Evolutionary conservation across 1,140 invertebrate genomes (phyloP).

Genomic region (Drosophila azteca): DNA sequence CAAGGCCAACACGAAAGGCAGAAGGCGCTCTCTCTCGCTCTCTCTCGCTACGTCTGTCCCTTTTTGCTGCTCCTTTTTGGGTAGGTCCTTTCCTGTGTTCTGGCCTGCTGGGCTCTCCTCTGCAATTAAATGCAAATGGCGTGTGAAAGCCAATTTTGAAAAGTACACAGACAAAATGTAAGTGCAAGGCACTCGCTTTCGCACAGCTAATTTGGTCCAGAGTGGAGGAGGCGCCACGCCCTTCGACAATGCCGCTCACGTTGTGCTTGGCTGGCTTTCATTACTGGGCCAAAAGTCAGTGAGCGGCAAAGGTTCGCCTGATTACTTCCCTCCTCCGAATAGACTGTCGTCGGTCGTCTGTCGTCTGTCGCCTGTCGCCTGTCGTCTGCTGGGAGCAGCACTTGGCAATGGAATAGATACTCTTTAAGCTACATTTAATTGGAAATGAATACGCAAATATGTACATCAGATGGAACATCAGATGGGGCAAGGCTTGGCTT

Average conservation of each 20-base stretch:
- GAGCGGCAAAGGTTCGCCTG: constrained; percentile 24
- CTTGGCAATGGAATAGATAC: neutral
- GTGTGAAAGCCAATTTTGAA: constrained; percentile 80
- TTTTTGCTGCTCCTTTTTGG: neutral
- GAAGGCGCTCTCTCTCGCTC: constrained; percentile 4
- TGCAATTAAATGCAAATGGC: constrained; percentile 81
- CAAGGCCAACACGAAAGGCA: constrained; percentile 51
- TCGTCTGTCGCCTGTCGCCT: too few species aligned
- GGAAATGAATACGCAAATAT: neutral
- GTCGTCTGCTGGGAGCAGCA: too few species aligned
- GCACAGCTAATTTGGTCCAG: constrained; percentile 67
- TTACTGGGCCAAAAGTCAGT: constrained; percentile 59
- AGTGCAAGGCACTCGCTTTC: constrained; percentile 75
- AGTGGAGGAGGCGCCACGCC: neutral
- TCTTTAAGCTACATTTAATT: constrained; percentile 30
- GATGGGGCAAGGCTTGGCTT: neutral
- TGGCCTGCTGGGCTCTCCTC: neutral
- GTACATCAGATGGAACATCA: constrained; percentile 7
- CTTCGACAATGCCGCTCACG: constrained; percentile 49
- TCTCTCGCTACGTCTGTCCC: constrained; percentile 1
- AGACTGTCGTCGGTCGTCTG: too few species aligned
- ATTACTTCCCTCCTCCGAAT: constrained; percentile 18
- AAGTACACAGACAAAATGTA: constrained; percentile 74
- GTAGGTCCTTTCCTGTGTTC: neutral
- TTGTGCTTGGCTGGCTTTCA: constrained; percentile 59